Evolutionary conservation across 2,888 invertebrate genomes (phyloP).

Genomic region (Dicyrtomina minuta): DNA sequence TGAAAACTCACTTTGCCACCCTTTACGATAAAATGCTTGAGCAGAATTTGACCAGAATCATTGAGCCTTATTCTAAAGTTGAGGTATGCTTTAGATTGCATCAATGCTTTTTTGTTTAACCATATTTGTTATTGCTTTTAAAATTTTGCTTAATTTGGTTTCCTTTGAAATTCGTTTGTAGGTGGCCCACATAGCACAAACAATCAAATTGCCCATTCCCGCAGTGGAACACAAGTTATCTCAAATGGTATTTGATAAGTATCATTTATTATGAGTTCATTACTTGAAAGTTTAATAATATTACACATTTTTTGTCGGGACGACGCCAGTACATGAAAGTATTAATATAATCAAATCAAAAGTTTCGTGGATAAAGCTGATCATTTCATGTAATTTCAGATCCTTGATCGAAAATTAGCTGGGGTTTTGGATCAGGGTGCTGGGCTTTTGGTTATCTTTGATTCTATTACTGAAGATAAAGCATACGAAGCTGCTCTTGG

Average conservation of each 20-base stretch:
- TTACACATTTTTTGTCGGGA: too few species aligned
- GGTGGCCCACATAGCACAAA: conserved; percentile 79
- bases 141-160: background rate
- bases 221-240: conserved; percentile 98
- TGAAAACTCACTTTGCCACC: conserved; percentile 93
- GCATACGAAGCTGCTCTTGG: conserved; percentile 97
- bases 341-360: too few species aligned
- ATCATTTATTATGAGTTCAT: too few species aligned
- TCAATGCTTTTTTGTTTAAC: background rate
- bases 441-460: conserved; percentile 96
- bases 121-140: background rate
- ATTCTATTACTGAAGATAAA: conserved; percentile 89
- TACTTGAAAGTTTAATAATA: too few species aligned
- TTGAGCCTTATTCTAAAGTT: conserved; percentile 97
- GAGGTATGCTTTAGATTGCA: conserved; percentile 65
- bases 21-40: conserved; percentile 98
- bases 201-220: conserved; percentile 84
- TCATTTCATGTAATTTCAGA: too few species aligned
- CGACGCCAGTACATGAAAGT: too few species aligned
- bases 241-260: conserved; percentile 99
- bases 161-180: conserved; percentile 37
- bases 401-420: conserved; percentile 94
- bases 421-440: conserved; percentile 98
- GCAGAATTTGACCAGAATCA: conserved; percentile 96
- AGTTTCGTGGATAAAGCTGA: too few species aligned